A percentile compares a stretch with the other conserved stretches of the same genome.
phyloP scores from a whole-genome alignment of 2,113 vertebrate genomes.

The Elephantulus edwardii region DNA sequence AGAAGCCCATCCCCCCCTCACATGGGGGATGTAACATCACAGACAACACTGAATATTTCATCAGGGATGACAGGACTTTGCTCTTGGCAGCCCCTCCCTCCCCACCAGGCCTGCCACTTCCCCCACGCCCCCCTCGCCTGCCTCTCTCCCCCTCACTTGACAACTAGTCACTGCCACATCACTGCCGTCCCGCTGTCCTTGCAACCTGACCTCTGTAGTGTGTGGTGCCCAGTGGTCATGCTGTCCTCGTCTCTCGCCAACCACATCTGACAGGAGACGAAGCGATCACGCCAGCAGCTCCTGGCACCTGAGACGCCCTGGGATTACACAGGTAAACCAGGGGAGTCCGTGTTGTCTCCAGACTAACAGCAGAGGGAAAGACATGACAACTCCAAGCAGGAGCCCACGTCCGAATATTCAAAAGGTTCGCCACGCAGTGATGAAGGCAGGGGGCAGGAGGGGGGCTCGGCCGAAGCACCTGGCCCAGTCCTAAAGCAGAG shows the following conservation, averaged over 20 bases:
- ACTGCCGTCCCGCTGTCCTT: slow-evolving; percentile 85
- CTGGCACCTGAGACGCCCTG: slow-evolving; percentile 89
- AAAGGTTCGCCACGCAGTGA: slow-evolving; percentile 78
- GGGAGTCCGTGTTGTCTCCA: slow-evolving; percentile 85
- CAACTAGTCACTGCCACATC: slow-evolving; percentile 90
- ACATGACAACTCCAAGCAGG: slow-evolving; percentile 86
- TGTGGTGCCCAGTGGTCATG: slow-evolving; percentile 86
- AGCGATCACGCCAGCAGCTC: slow-evolving; percentile 81
- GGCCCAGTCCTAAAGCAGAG: slow-evolving; percentile 20
- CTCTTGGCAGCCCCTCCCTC: not conserved
- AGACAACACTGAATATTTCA: slow-evolving; percentile 83
- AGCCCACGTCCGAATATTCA: slow-evolving; percentile 86
- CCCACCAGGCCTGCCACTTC: slow-evolving; percentile 23
- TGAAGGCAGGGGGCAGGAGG: not conserved
- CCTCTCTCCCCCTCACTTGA: slow-evolving; percentile 84
- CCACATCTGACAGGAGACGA: slow-evolving; percentile 91
- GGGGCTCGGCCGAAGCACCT: not conserved
- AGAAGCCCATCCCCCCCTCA: not conserved
- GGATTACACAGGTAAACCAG: slow-evolving; percentile 91
- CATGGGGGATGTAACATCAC: slow-evolving; percentile 48
- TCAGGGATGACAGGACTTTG: slow-evolving; percentile 84
- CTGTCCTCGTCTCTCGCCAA: slow-evolving; percentile 89
- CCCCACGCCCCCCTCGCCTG: not conserved
- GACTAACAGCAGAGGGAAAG: slow-evolving; percentile 83
- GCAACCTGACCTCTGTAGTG: slow-evolving; percentile 87